These are phyloP conservation scores for Amblyornis subalaris DNA, from an alignment of 2,113 vertebrate species.

Conservation along the genomic window DNA sequence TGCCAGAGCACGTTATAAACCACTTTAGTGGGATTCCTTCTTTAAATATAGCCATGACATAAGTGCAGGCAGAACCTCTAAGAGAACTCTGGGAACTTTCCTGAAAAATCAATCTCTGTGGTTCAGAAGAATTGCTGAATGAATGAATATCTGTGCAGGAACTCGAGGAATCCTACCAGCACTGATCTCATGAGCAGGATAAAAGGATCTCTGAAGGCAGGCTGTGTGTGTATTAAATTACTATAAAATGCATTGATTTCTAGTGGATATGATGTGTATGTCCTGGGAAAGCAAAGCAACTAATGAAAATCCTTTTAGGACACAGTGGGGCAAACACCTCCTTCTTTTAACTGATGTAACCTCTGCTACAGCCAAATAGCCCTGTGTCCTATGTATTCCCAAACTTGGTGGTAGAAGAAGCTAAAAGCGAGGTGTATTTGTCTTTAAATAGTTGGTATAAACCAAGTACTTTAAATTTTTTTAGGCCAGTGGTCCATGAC, in stretches of 20 bases:
- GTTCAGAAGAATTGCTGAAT: not conserved
- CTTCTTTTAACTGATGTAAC: not conserved
- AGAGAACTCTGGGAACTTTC: conserved; percentile 1
- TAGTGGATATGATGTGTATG: not conserved
- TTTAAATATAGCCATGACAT: conserved; percentile 35
- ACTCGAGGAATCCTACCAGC: not conserved
- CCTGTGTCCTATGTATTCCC: rapidly evolving
- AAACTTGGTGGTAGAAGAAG: not conserved
- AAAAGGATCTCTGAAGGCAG: not conserved
- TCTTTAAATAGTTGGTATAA: not conserved
- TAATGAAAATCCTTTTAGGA: not conserved
- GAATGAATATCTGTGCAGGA: not conserved
- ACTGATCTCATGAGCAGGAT: not conserved
- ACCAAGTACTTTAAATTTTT: not conserved
- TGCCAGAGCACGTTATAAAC: conserved; percentile 13
- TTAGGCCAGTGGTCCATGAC: not conserved
- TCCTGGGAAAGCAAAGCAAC: not conserved
- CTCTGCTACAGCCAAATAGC: not conserved
- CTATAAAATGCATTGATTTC: not conserved
- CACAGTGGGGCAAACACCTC: not conserved
- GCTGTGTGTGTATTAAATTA: not conserved
- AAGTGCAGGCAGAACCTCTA: not conserved
- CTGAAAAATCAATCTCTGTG: conserved; percentile 24
- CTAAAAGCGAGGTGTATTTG: not conserved
- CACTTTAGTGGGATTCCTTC: conserved; percentile 44